A percentile compares a stretch with the other conserved stretches of the same genome.
Evolutionary conservation across 2,113 vertebrate genomes (phyloP).

Genomic region (Toxotes chatareus): DNA sequence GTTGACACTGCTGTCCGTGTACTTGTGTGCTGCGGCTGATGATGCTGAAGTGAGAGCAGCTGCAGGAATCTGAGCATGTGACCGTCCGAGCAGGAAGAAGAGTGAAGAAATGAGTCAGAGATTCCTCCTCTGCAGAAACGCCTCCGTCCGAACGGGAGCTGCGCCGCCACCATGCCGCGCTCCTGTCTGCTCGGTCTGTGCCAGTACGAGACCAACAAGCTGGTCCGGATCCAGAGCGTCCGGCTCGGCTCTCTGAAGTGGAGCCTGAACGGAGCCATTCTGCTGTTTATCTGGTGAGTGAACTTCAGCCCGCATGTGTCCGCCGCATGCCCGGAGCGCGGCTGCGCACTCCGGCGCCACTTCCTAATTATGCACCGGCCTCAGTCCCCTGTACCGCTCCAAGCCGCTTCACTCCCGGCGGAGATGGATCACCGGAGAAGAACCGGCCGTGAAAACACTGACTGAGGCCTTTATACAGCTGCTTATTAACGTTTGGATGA

Average conservation of each 20-base stretch:
- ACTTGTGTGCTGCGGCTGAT: too few species aligned
- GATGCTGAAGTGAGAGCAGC: slow-evolving; percentile 15
- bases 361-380: too few species aligned
- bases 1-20: too few species aligned
- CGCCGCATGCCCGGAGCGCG: too few species aligned
- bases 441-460: too few species aligned
- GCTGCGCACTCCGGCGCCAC: too few species aligned
- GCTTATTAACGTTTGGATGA: too few species aligned
- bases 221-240: slow-evolving; percentile 74
- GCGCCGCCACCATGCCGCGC: slow-evolving; percentile 28
- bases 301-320: too few species aligned
- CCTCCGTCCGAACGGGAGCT: background rate
- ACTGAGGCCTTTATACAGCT: too few species aligned
- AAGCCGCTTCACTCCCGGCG: too few species aligned
- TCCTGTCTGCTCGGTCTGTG: slow-evolving; percentile 56
- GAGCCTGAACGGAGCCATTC: slow-evolving; percentile 61
- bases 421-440: too few species aligned
- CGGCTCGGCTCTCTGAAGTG: slow-evolving; percentile 76
- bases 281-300: slow-evolving; percentile 83
- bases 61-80: slow-evolving; percentile 67
- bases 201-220: slow-evolving; percentile 78
- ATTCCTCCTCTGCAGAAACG: slow-evolving; percentile 23
- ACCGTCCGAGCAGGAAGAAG: slow-evolving; percentile 60
- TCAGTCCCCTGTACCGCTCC: too few species aligned
- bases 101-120: slow-evolving; percentile 41